Conservation (phyloP, 2,113 vertebrate species). For the Typhlomys cinereus region DNA sequence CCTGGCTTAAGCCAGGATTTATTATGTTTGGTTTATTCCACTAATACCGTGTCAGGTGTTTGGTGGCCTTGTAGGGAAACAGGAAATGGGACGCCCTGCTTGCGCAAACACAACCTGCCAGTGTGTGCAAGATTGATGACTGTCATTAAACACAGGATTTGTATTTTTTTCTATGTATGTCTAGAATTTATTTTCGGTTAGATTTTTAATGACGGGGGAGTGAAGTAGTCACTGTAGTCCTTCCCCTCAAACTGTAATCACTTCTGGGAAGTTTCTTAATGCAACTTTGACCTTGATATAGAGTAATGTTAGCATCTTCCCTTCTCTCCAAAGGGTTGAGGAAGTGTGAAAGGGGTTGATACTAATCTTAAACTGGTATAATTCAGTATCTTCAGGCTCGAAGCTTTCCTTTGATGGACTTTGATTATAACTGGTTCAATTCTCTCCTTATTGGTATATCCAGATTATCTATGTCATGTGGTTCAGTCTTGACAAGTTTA, state of each 20-base stretch:
- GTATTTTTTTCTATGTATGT: not conserved
- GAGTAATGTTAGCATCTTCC: not conserved
- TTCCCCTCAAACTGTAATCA: not conserved
- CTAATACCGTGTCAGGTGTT: not conserved
- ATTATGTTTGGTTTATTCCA: not conserved
- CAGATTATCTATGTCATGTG: not conserved
- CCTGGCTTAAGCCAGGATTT: not conserved
- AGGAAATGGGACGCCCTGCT: not conserved
- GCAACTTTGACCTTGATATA: not conserved
- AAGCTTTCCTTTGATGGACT: too few species aligned
- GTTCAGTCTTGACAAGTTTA: not conserved
- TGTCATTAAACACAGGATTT: not conserved
- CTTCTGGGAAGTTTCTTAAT: not conserved
- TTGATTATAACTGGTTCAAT: not conserved
- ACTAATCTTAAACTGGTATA: not conserved
- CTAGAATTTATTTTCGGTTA: not conserved
- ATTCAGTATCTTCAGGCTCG: not conserved
- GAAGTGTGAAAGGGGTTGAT: not conserved
- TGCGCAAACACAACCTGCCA: not conserved
- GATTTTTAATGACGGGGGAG: too few species aligned
- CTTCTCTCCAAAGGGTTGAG: not conserved
- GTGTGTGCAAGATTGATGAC: not conserved
- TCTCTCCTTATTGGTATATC: not conserved
- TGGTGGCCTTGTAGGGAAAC: not conserved
- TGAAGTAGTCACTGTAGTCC: not conserved